Base-by-base conservation (phyloP, 2,797 vertebrate genomes). In the Coendou prehensilis region DNA sequence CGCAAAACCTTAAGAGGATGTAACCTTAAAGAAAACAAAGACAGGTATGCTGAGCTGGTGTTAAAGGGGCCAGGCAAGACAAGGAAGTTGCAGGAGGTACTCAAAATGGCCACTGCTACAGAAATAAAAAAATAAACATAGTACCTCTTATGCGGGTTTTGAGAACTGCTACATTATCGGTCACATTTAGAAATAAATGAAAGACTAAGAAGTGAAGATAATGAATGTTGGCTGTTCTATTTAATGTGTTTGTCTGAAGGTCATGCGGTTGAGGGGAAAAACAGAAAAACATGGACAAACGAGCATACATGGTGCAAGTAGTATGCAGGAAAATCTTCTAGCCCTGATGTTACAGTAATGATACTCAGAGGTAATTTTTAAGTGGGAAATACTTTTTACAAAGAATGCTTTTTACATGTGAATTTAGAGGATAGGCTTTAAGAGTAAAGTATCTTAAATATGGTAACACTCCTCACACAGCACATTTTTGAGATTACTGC, bases 101-200 rank as follows among this genome's bases (percentile, higher is more conserved):
- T n/a, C 0, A 41, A 57, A 47, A 37, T n/a, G 14, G 8, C 2
- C 18, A 28, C 33, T 7, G 20, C n/a, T 89, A 0, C 23, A 37
- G 9, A 93, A 1, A 41, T 6, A 26, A 61, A 61, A 71, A 47
- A 28, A 64, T n/a, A 90, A 81, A 47, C 23, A 71, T 0, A 86
- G 1, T 22, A 20, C 0, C 52, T 69, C 63, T 91, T 69, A 18
- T 5, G 33, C 9, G 61, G 6, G 0, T 94, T 95, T 82, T 73
- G 17, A 88, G 69, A 59, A 93, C 45, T 52, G 57, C 20, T 52
- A 22, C 11, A 6, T 67, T 71, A 50, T 78, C 81, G 64, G 17
- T 89, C 73, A 69, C 15, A 78, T 85, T 94, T 91, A 91, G 30
- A 91, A 56, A 73, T 75, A 28, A 63, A 73, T 87, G 5, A 5